These are phyloP conservation scores for Gymnocephalus cernua DNA, from an alignment of 2,113 vertebrate genomes.

Conservation along the genomic window DNA sequence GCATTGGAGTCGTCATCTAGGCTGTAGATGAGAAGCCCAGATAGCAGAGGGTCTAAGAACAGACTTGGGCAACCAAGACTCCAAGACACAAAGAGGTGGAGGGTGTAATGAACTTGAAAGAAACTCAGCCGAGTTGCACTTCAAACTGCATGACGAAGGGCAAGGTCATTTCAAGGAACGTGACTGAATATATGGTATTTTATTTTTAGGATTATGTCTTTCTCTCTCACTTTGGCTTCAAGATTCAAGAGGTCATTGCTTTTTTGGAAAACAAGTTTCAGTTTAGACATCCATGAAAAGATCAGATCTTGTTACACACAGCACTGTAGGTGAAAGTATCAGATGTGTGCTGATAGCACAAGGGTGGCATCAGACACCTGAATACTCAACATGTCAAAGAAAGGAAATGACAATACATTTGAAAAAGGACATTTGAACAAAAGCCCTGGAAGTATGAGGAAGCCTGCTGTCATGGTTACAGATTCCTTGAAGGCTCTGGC, in stretches of 20 bases:
- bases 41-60: slow-evolving; percentile 75
- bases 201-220: background rate
- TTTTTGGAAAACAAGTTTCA: slow-evolving; percentile 15
- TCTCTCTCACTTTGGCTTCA: background rate
- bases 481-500: slow-evolving; percentile 34
- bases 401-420: slow-evolving; percentile 28
- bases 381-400: slow-evolving; percentile 17
- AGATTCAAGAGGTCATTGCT: background rate
- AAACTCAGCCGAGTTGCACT: slow-evolving; percentile 58
- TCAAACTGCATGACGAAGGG: slow-evolving; percentile 29
- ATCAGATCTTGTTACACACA: slow-evolving; percentile 24
- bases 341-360: slow-evolving; percentile 23
- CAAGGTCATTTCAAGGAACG: background rate
- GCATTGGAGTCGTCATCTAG: slow-evolving; percentile 68
- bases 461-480: slow-evolving; percentile 46
- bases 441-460: slow-evolving; percentile 27
- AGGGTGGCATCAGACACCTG: slow-evolving; percentile 30
- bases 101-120: slow-evolving; percentile 51
- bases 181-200: slow-evolving; percentile 1
- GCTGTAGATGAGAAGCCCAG: slow-evolving; percentile 77
- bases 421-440: slow-evolving; percentile 37
- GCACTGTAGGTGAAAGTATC: slow-evolving; percentile 27
- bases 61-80: slow-evolving; percentile 65
- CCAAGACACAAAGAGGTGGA: slow-evolving; percentile 63
- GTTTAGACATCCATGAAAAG: slow-evolving; percentile 25